These are phyloP conservation scores for Hyphantria cunea DNA, from an alignment of 1,140 invertebrate species.

Conservation along the genomic window DNA sequence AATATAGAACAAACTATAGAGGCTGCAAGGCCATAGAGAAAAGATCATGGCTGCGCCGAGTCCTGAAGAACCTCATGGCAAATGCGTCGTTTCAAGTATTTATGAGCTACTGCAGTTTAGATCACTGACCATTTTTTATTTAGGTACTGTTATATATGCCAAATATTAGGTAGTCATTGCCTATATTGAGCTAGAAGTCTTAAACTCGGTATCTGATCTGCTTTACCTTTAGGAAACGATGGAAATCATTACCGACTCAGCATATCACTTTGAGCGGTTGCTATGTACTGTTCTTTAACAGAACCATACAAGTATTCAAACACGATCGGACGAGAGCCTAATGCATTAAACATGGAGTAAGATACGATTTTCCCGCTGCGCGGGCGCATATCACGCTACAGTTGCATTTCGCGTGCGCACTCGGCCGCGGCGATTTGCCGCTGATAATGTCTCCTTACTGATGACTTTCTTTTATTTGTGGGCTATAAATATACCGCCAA, in stretches of 20 bases:
- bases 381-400: conserved; percentile 52
- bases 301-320: conserved; percentile 34
- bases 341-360: conserved; percentile 72
- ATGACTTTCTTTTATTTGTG: conserved; percentile 61
- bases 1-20: too few relatives aligned
- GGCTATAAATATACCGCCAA: conserved; percentile 19
- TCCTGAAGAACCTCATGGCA: too few relatives aligned
- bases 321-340: conserved; percentile 34
- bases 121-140: too few relatives aligned
- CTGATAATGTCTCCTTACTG: conserved; percentile 55
- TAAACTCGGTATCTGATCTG: too few relatives aligned
- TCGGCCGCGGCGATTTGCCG: conserved; percentile 58
- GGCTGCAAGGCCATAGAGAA: too few relatives aligned
- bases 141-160: too few relatives aligned
- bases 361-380: conserved; percentile 64
- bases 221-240: too few relatives aligned
- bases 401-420: conserved; percentile 62
- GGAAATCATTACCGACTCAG: not conserved
- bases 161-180: too few relatives aligned
- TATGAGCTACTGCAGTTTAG: too few relatives aligned
- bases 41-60: too few relatives aligned
- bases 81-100: too few relatives aligned
- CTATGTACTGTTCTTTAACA: conserved; percentile 43
- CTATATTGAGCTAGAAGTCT: too few relatives aligned
- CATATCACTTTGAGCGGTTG: conserved; percentile 34